phyloP scores from a whole-genome alignment of 2,888 invertebrate species.

The Agelastica alni region DNA sequence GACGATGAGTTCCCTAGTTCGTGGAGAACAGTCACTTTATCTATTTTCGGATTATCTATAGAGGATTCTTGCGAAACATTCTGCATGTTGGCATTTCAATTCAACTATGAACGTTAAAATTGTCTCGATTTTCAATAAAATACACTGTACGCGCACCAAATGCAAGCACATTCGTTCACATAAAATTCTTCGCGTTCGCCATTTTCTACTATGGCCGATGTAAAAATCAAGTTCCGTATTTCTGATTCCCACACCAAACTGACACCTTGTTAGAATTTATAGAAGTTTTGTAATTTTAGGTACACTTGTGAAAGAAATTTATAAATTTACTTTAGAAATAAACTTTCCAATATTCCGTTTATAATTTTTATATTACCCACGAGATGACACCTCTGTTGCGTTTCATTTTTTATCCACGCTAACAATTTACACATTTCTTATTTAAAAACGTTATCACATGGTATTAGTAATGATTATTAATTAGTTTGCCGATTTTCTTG shows the following conservation, averaged over 20 bases:
- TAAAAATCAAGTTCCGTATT: constrained; percentile 45
- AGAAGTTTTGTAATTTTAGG: no score
- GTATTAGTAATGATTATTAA: no score
- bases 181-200: constrained; percentile 66
- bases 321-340: no score
- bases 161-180: constrained; percentile 63
- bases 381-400: no score
- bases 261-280: constrained; percentile 34
- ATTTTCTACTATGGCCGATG: constrained; percentile 76
- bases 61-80: constrained; percentile 79
- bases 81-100: constrained; percentile 84
- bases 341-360: no score
- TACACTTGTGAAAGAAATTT: no score
- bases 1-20: constrained; percentile 72
- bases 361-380: no score
- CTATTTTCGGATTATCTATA: constrained; percentile 81
- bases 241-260: constrained; percentile 39
- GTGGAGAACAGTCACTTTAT: constrained; percentile 76
- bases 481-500: no score
- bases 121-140: constrained; percentile 49
- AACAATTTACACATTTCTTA: no score
- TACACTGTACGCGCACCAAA: constrained; percentile 52
- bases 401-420: no score
- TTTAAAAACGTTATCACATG: no score
- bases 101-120: constrained; percentile 60